Base-by-base conservation (phyloP, 2,113 vertebrate species). In the Phoenicopterus ruber region DNA sequence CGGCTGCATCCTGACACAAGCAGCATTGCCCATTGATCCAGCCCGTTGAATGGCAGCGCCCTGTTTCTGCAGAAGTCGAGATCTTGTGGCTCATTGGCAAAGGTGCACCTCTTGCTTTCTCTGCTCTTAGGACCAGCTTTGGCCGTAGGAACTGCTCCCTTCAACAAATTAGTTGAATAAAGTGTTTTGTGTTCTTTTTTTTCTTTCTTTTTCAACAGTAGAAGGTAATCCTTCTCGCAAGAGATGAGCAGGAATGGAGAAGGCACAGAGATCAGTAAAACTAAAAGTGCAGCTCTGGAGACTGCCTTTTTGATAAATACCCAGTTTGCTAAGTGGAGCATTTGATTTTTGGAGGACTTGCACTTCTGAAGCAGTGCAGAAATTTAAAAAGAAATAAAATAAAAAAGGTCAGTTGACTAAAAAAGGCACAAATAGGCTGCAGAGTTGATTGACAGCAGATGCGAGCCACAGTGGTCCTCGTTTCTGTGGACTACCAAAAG, bases 401-500 rank as follows among this genome's bases (percentile, higher is more conserved):
- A 9, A 10, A 28, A 94, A 76, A 65, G 52, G 52, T 79, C 61
- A 52, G 13, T 86, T 83, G 86, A 29, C 76, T 92, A 13, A 92
- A 88, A 95, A 80, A 65, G 59, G 67, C 62, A 72, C 58, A 57
- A 26, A 52, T 67, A 80, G 62, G 57, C 80, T 77, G 76, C 3
- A 11, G 73, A 76, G 74, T 22, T 90, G 91, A 76, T 25, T 79
- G 94, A 72, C 74, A 76, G 91, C 49, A 69, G 66, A 80, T 36
- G 36, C 2, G 11, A 84, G 13, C 55, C 4, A 2, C 40, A 57
- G 67, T 8, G 4, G 55, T 81, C 92, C 59, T 55, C 0, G 0
- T 57, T 93, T 89, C 69, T 89, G 50, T 59, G 57, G 49, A 25
- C 76, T 91, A 6, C 36, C n/a, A 40, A 62, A 83, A 69, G 49